phyloP scores from a whole-genome alignment of 2,797 vertebrate genomes.

The Argentina silus region DNA sequence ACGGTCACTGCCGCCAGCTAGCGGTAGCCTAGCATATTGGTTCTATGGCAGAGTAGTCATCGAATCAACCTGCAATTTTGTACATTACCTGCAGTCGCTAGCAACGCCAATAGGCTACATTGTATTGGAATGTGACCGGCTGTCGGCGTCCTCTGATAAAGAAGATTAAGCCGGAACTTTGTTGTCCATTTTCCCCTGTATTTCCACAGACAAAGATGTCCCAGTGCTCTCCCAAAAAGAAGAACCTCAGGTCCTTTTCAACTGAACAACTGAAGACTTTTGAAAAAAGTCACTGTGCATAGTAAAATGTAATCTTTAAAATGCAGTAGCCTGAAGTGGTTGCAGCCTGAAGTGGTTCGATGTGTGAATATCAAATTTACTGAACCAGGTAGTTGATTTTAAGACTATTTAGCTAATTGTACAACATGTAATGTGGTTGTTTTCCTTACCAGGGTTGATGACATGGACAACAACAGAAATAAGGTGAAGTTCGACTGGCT shows the following conservation, averaged over 20 bases:
- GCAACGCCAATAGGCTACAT: no score
- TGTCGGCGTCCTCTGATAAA: neutral
- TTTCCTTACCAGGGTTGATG: conserved; percentile 25
- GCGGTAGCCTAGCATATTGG: no score
- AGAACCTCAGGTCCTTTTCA: conserved; percentile 6
- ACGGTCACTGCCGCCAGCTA: no score
- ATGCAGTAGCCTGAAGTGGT: neutral
- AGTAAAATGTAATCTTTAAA: neutral
- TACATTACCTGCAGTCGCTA: no score
- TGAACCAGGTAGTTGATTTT: neutral
- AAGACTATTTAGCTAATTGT: neutral
- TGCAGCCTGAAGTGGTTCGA: neutral
- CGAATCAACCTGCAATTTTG: no score
- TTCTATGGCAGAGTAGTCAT: no score
- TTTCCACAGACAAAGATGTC: neutral
- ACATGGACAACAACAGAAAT: conserved; percentile 57
- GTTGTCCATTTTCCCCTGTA: neutral
- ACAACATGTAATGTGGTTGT: neutral
- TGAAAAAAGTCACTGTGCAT: neutral
- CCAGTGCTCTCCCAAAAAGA: neutral
- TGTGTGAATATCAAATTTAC: neutral
- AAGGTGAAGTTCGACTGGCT: conserved; percentile 58
- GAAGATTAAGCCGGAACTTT: neutral
- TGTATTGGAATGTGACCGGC: no score
- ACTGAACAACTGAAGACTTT: neutral